Evolutionary conservation across 2,888 invertebrate genomes (phyloP).

Genomic region (Chymomyza fuscimana): DNA sequence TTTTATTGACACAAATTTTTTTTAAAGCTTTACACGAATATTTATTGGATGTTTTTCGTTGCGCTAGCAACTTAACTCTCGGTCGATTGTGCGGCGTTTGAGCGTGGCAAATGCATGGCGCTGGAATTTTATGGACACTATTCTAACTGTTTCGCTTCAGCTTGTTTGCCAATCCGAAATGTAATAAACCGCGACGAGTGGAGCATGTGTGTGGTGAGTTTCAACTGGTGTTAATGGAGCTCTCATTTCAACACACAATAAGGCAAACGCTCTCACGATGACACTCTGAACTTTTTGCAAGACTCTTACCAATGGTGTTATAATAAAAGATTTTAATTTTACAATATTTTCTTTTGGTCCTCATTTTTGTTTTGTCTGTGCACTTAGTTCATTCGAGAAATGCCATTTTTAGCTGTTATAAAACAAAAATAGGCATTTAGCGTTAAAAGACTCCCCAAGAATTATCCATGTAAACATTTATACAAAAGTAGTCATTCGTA

Average conservation of each 20-base stretch:
- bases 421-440: neutral
- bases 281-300: neutral
- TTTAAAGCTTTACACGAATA: neutral
- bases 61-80: slow-evolving; percentile 59
- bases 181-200: neutral
- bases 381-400: neutral
- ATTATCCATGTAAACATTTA: too few relatives aligned
- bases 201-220: slow-evolving; percentile 63
- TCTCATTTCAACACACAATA: slow-evolving; percentile 38
- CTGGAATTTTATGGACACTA: slow-evolving; percentile 65
- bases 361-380: neutral
- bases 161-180: slow-evolving; percentile 56
- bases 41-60: slow-evolving; percentile 6
- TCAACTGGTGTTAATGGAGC: slow-evolving; percentile 62
- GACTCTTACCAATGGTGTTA: neutral
- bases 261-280: neutral
- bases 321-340: neutral
- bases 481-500: neutral
- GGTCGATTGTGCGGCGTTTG: slow-evolving; percentile 66
- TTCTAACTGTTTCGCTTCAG: slow-evolving; percentile 53
- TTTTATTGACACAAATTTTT: slow-evolving; percentile 8
- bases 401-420: neutral
- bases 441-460: too few relatives aligned
- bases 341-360: neutral
- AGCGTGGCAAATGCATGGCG: slow-evolving; percentile 61